phyloP scores from a whole-genome alignment of 2,797 vertebrate species.

The Nannoperca obscura region DNA sequence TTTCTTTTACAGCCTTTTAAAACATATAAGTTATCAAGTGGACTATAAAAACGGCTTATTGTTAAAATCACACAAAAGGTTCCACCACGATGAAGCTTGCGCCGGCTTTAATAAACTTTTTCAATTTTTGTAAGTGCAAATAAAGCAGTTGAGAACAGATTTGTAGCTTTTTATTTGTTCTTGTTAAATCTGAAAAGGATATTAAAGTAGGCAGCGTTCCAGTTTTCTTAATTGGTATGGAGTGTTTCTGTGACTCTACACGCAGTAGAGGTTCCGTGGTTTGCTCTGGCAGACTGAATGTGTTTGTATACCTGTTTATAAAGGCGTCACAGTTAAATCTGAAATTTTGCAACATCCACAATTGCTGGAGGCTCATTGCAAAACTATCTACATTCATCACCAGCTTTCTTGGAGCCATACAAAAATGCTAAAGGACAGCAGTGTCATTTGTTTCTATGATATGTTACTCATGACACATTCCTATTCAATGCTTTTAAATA shows the following conservation, averaged over 20 bases:
- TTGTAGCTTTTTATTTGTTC: constrained; percentile 61
- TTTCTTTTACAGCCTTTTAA: constrained; percentile 33
- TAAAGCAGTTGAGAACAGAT: constrained; percentile 64
- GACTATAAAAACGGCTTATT: constrained; percentile 44
- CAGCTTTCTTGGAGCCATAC: not conserved
- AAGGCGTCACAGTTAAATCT: constrained; percentile 29
- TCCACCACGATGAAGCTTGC: constrained; percentile 18
- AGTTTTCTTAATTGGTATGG: constrained; percentile 43
- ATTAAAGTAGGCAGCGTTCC: constrained; percentile 46
- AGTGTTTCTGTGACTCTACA: constrained; percentile 26
- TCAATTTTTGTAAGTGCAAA: constrained; percentile 75
- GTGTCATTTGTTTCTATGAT: not conserved
- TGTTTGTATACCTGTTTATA: constrained; percentile 33
- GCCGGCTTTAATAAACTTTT: constrained; percentile 49
- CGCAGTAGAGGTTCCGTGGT: not conserved
- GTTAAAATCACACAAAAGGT: constrained; percentile 35
- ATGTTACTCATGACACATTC: constrained; percentile 14
- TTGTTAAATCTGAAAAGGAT: constrained; percentile 53
- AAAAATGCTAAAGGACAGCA: not conserved
- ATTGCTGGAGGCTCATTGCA: constrained; percentile 18
- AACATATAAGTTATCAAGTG: constrained; percentile 56
- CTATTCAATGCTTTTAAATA: constrained; percentile 1
- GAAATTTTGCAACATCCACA: constrained; percentile 12
- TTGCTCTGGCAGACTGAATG: constrained; percentile 40
- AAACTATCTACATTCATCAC: constrained; percentile 29